phyloP scores from a whole-genome alignment of 2,797 vertebrate species.

The Spondyliosoma cantharus region DNA sequence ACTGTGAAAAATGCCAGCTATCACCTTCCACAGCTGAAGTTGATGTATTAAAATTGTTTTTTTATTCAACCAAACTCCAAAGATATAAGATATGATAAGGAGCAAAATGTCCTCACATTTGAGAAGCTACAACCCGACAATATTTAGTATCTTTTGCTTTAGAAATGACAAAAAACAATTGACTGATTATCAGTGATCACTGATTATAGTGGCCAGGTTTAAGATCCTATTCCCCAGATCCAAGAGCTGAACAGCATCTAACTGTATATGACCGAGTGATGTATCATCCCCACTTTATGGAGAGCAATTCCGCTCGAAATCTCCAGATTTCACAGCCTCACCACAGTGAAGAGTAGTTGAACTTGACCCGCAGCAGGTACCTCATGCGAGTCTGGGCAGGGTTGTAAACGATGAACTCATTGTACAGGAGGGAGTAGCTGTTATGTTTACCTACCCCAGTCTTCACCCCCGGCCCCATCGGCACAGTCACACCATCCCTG shows the following conservation, averaged over 20 bases:
- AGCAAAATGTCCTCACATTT: not conserved
- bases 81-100: not conserved
- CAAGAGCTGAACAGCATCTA: not conserved
- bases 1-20: not conserved
- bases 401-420: conserved; percentile 91
- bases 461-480: conserved; percentile 86
- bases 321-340: conserved; percentile 68
- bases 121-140: not conserved
- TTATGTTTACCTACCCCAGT: conserved; percentile 74
- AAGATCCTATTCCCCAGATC: not conserved
- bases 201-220: not conserved
- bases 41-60: not conserved
- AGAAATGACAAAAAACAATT: not conserved
- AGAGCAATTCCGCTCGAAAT: not conserved
- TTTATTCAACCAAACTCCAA: not conserved
- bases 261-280: not conserved
- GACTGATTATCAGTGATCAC: no score
- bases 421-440: conserved; percentile 91
- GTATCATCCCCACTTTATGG: not conserved
- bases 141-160: not conserved
- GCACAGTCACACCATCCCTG: conserved; percentile 86
- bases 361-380: conserved; percentile 89
- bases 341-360: conserved; percentile 90
- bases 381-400: conserved; percentile 88
- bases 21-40: not conserved